Evolutionary conservation across 1,140 invertebrate species (phyloP).

Genomic region (Muscidifurax raptorellus): DNA sequence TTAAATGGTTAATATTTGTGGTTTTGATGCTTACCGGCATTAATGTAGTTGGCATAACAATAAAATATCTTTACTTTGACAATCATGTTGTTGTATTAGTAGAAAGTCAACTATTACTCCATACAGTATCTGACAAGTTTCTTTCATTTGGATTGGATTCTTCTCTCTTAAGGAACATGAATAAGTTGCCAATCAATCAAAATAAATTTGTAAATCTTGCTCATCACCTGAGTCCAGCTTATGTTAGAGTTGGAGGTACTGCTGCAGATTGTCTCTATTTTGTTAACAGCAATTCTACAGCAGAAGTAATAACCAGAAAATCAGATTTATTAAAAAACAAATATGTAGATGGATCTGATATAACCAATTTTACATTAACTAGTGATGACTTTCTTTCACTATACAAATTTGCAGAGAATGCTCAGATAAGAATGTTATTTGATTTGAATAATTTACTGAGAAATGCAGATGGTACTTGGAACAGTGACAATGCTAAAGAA

Average conservation of each 20-base stretch:
- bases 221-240: conserved; percentile 77
- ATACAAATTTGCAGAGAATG: conserved; percentile 78
- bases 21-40: too few relatives aligned
- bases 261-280: conserved; percentile 81
- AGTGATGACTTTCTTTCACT: conserved; percentile 69
- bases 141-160: conserved; percentile 72
- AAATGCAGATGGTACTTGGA: conserved; percentile 78
- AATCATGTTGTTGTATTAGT: conserved; percentile 40
- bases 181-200: conserved; percentile 63
- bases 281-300: conserved; percentile 57
- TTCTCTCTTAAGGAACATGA: conserved; percentile 65
- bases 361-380: conserved; percentile 68
- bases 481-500: conserved; percentile 79
- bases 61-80: background rate
- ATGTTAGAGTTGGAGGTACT: conserved; percentile 81
- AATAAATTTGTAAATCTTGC: conserved; percentile 76
- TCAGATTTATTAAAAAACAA: background rate
- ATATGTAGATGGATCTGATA: background rate
- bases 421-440: conserved; percentile 80
- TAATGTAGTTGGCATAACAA: background rate
- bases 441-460: conserved; percentile 82
- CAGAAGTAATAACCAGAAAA: background rate
- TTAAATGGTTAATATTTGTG: too few relatives aligned
- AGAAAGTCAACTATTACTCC: conserved; percentile 37
- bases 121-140: conserved; percentile 66